Evolutionary conservation across 2,888 invertebrate species (phyloP), one percentile per base, ranked within the genome.

Genomic region (Gortyna flavago): DNA sequence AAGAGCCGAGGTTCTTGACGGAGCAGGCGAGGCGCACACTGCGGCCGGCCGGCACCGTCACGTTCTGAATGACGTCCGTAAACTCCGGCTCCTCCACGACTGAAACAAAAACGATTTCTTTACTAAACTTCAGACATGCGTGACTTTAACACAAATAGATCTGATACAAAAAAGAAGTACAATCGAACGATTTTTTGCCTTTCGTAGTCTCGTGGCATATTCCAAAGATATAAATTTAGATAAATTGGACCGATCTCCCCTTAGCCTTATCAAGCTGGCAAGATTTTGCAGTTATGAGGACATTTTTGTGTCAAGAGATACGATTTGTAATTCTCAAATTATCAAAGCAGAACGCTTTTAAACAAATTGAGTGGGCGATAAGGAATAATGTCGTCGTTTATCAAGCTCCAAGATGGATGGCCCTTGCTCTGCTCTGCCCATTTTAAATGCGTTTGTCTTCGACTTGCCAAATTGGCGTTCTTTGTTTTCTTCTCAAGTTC

Each of bases 11-110:
- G 95, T 99, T 98, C 95, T 98, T 99, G 89, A 99, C 99, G 59
- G 98, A 98, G 95, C 99, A 99, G 75, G 98, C 98, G 90, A 99
- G 97, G 92, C 98, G 98, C 90, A 99, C 98, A 94, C 98, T 98
- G 88, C 99, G 97, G 86, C 99, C 99, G 81, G 99, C 98, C 81
- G 99, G 98, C 86, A 99, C 98, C 74, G 99, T 99, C 90, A 98
- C 98, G 96, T 99, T 99, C 94, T 98, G 98, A 91, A 99, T 99
- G 91, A 98, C 97, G 94, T 99, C 99, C 80, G 98, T 98, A 95
- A 99, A 99, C 95, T 99, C 98, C 2, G 99, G 99, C 95, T 99
- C 99, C 91, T 98, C 98, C 86, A 97, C 97, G 88, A 98, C 97
- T 98, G 97, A 83, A 98, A 98, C 94, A 96, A 96, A 91, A 92